These are phyloP conservation scores for Schizothorax lantsangensis DNA, from an alignment of 2,797 vertebrate species.

Conservation along the genomic window DNA sequence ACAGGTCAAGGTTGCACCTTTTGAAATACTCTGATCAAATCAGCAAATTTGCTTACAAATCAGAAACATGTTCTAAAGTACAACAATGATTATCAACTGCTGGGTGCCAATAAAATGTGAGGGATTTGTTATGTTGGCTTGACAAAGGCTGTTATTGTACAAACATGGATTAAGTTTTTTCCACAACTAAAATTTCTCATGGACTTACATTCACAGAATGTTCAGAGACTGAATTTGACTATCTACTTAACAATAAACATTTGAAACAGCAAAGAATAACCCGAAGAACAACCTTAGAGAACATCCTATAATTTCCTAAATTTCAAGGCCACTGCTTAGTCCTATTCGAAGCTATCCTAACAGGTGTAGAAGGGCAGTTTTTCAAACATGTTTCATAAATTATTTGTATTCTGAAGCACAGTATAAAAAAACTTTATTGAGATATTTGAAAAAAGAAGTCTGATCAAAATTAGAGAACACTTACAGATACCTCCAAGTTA, in stretches of 20 bases:
- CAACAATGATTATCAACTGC: background rate
- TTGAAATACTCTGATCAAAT: constrained; percentile 24
- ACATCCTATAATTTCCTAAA: no score
- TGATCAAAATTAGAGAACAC: no score
- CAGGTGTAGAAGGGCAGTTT: background rate
- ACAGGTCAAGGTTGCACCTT: constrained; percentile 45
- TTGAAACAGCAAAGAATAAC: no score
- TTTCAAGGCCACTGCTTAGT: background rate
- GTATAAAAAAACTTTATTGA: no score
- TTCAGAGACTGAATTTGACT: background rate
- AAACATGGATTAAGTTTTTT: constrained; percentile 2
- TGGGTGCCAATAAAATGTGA: background rate
- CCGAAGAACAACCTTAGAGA: no score
- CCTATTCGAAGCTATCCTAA: background rate
- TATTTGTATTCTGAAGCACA: background rate
- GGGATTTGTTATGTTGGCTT: background rate
- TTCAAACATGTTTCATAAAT: background rate
- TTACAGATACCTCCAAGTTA: no score
- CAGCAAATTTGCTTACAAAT: constrained; percentile 31
- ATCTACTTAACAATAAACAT: background rate
- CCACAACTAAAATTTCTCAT: background rate
- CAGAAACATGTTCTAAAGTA: constrained; percentile 41
- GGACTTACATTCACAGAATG: background rate
- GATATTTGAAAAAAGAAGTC: no score
- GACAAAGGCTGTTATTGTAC: background rate